Conservation (phyloP, 1,140 invertebrate species). For the Cylas formicarius region DNA sequence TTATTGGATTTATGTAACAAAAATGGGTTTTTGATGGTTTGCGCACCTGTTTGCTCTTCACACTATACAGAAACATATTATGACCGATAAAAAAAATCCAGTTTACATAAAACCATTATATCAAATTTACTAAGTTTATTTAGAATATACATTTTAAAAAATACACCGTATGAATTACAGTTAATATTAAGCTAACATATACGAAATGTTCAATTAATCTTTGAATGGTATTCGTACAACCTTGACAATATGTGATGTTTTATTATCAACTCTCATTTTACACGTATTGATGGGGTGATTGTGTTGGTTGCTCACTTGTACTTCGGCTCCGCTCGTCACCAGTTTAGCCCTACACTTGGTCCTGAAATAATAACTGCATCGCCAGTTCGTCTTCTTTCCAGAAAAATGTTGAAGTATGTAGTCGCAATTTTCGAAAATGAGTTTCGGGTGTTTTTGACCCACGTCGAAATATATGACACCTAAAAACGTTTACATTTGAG, state of each 20-base stretch:
- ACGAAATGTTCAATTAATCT: neutral
- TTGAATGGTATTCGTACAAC: neutral
- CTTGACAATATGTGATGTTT: too few species aligned
- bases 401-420: slow-evolving; percentile 14
- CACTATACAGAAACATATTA: too few species aligned
- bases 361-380: slow-evolving; percentile 18
- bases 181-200: neutral
- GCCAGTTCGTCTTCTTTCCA: slow-evolving; percentile 18
- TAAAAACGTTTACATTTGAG: too few species aligned
- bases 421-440: slow-evolving; percentile 19
- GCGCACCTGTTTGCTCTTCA: too few species aligned
- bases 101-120: too few species aligned
- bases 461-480: slow-evolving; percentile 22
- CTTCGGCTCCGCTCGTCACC: slow-evolving; percentile 16
- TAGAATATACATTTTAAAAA: too few species aligned
- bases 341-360: slow-evolving; percentile 19
- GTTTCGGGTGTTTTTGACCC: slow-evolving; percentile 23
- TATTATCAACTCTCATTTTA: too few species aligned
- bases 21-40: too few species aligned
- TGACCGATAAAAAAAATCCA: too few species aligned
- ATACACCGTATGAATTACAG: too few species aligned
- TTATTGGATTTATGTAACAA: too few species aligned
- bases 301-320: slow-evolving; percentile 13
- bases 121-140: too few species aligned
- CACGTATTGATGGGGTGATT: slow-evolving; percentile 8